These are phyloP conservation scores for Crossocerus cetratus DNA, from an alignment of 2,888 invertebrate genomes.

Conservation along the genomic window DNA sequence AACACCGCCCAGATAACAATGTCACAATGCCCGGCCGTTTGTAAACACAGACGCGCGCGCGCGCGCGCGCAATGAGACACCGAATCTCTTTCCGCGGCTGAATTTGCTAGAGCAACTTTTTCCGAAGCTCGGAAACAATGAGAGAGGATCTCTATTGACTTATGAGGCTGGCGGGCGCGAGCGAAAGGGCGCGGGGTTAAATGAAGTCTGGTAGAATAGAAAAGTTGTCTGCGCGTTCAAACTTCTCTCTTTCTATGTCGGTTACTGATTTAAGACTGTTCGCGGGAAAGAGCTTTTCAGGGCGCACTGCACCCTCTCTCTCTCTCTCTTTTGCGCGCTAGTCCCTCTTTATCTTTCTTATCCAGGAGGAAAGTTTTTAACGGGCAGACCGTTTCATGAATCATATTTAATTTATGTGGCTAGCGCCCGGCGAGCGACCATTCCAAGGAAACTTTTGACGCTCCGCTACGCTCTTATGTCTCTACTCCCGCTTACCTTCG, in stretches of 20 bases:
- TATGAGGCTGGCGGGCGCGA: no score
- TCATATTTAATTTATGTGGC: conserved; percentile 44
- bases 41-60: not conserved
- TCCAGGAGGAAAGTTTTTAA: conserved; percentile 33
- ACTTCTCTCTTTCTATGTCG: no score
- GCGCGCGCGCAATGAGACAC: not conserved
- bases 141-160: no score
- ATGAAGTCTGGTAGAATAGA: no score
- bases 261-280: conserved; percentile 31
- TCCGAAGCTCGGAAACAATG: no score
- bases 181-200: no score
- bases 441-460: conserved; percentile 14
- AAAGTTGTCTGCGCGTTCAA: no score
- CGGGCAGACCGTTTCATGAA: conserved; percentile 22
- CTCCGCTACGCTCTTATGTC: not conserved
- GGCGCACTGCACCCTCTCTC: not conserved
- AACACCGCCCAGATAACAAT: not conserved
- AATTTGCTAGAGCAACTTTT: no score
- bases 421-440: not conserved
- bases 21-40: not conserved
- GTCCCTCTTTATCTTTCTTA: conserved; percentile 19
- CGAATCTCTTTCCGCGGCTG: no score
- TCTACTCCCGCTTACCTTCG: not conserved
- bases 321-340: conserved; percentile 13
- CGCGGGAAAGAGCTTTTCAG: conserved; percentile 13